Percentiles rank a stretch among this genome's conserved stretches.
Conservation (phyloP, 2,797 vertebrate species). For the Neoniphon sammara region DNA sequence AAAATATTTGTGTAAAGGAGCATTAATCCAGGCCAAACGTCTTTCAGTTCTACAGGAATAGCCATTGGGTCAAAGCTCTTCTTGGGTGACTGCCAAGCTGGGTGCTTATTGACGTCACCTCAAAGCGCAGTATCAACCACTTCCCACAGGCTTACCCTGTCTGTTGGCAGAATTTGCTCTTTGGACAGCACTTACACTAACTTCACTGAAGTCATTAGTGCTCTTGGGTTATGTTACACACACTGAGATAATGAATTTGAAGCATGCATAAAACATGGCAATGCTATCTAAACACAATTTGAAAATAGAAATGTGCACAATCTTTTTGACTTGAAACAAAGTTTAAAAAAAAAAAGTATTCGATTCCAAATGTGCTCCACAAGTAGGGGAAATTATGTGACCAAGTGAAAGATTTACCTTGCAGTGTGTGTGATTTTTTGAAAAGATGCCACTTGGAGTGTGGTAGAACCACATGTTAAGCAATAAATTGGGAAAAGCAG, state of each 20-base stretch:
- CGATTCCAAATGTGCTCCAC: too few relatives aligned
- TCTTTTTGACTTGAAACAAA: background rate
- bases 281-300: background rate
- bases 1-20: background rate
- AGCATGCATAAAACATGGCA: background rate
- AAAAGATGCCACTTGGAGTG: too few relatives aligned
- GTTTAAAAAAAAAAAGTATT: too few relatives aligned
- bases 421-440: too few relatives aligned
- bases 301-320: background rate
- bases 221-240: background rate
- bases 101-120: conserved; percentile 40
- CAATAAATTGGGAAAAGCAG: too few relatives aligned
- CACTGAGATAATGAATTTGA: background rate
- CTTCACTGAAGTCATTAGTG: conserved; percentile 2
- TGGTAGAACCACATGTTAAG: too few relatives aligned
- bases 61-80: conserved; percentile 19
- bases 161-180: conserved; percentile 12
- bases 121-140: background rate
- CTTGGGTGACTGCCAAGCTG: conserved; percentile 26
- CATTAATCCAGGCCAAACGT: background rate
- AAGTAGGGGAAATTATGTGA: too few relatives aligned
- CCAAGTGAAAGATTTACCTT: too few relatives aligned
- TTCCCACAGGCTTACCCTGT: conserved; percentile 20
- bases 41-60: conserved; percentile 13
- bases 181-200: conserved; percentile 4